phyloP scores from a whole-genome alignment of 2,113 vertebrate genomes.

The Bucco capensis region DNA sequence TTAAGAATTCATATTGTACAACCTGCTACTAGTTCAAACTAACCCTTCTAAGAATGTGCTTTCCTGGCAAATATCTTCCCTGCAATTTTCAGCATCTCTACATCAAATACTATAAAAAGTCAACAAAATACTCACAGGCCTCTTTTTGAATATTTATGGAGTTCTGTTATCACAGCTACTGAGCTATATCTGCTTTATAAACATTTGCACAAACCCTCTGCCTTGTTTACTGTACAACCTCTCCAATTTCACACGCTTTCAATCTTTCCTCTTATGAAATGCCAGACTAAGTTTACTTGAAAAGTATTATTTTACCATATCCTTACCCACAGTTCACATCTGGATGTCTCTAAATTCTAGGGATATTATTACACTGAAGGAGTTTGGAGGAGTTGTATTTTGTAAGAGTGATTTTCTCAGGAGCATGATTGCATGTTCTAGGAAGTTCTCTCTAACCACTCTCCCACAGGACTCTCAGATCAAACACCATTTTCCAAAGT shows the following conservation, averaged over 20 bases:
- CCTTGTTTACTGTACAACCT: not conserved
- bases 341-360: not conserved
- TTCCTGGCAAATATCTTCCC: not conserved
- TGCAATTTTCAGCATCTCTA: not conserved
- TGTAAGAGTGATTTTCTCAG: not conserved
- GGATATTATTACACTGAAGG: not conserved
- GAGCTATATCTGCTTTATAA: not conserved
- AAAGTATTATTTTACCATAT: not conserved
- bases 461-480: not conserved
- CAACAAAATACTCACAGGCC: not conserved
- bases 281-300: not conserved
- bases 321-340: not conserved
- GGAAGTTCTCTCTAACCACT: not conserved
- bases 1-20: not conserved
- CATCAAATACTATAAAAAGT: not conserved
- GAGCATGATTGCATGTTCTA: not conserved
- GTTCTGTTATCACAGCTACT: not conserved
- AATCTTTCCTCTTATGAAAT: not conserved
- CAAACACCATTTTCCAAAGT: not conserved
- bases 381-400: not conserved
- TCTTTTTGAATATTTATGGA: not conserved
- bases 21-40: not conserved
- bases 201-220: not conserved
- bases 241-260: not conserved
- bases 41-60: accelerated